A percentile compares a stretch with the other conserved stretches of the same genome.
These are phyloP conservation scores for Athalia circularis DNA, from an alignment of 2,888 invertebrate genomes.

Conservation along the genomic window DNA sequence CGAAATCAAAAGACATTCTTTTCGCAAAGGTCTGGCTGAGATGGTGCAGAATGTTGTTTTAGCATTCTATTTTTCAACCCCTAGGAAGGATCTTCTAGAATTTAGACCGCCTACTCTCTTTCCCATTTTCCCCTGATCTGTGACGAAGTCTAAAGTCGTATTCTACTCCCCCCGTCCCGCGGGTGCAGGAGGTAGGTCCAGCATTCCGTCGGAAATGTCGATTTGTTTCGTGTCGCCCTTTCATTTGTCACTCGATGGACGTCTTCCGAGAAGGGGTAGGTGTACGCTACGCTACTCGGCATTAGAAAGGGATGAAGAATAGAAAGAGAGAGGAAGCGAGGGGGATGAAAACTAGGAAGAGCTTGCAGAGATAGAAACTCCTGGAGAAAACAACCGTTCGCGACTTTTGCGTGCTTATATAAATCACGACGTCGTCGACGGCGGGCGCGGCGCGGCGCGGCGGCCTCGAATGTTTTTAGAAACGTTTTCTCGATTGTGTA, in stretches of 20 bases:
- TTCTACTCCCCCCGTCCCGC: not conserved
- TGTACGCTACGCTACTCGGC: not conserved
- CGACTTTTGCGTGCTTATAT: conserved; percentile 34
- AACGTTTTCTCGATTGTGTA: not conserved
- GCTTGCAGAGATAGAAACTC: conserved; percentile 13
- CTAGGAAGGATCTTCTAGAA: not conserved
- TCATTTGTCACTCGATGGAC: conserved; percentile 43
- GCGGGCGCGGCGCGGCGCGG: not conserved
- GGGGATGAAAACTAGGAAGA: conserved; percentile 7
- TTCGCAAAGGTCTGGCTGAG: not conserved
- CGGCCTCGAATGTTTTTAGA: conserved; percentile 31
- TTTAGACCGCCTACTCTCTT: not conserved
- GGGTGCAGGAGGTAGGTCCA: conserved; percentile 5
- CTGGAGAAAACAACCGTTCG: conserved; percentile 27
- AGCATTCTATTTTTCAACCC: not conserved
- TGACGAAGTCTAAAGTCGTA: conserved; percentile 12
- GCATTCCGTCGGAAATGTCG: conserved; percentile 40
- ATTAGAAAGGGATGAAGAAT: not conserved
- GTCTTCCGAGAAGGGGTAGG: not conserved
- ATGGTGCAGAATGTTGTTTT: not conserved
- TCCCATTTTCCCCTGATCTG: not conserved
- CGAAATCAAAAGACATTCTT: not conserved
- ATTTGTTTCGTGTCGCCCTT: conserved; percentile 41
- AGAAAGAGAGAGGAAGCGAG: too few relatives aligned
- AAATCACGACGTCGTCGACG: conserved; percentile 34